Base-by-base conservation (phyloP, 2,888 invertebrate species). In the Torymus texanus region DNA sequence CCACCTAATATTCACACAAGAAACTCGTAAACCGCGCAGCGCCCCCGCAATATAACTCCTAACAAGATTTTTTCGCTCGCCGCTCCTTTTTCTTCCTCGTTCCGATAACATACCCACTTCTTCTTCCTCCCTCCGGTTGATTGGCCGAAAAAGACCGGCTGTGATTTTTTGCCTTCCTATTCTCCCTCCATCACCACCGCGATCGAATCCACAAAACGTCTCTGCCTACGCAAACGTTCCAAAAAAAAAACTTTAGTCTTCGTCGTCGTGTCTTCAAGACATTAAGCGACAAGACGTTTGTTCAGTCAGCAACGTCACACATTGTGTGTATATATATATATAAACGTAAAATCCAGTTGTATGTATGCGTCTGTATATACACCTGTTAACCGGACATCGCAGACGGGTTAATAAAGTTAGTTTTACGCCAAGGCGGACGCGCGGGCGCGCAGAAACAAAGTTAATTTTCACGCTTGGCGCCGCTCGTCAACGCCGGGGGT, bases 381-480 rank as follows among this genome's bases (percentile, higher is more conserved):
- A 63, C 41, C 41, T 41, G 41, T 41, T 8, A 41, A 41, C 41
- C 41, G 10, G 29, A 1, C 18, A 62, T 67, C 68, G 56, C 78
- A 82, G 8, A 8, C 41, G 41, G 8, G 80, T 71, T 78, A 81
- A 81, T 81, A 81, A 75, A 83, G 82, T 85, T 84, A 84, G 83
- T 83, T 84, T 85, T 83, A 84, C 82, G 84, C 83, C 84, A 79
- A 41, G 41, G 41, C 41, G 41, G 41, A 8, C 21, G 21, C 21
- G 21, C 21, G 21, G 1, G 21, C 21, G 21, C 41, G 66, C 82
- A 74, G 75, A 82, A 82, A 81, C 80, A 78, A 85, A 85, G 83
- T 84, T 83, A 83, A 85, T 85, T 85, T 84, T 82, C 78, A 82
- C 83, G 76, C 70, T 67, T 55, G 53, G 24, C 66, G 67, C 81